Conservation (phyloP, 2,888 invertebrate genomes). For the Beris morrisii region DNA sequence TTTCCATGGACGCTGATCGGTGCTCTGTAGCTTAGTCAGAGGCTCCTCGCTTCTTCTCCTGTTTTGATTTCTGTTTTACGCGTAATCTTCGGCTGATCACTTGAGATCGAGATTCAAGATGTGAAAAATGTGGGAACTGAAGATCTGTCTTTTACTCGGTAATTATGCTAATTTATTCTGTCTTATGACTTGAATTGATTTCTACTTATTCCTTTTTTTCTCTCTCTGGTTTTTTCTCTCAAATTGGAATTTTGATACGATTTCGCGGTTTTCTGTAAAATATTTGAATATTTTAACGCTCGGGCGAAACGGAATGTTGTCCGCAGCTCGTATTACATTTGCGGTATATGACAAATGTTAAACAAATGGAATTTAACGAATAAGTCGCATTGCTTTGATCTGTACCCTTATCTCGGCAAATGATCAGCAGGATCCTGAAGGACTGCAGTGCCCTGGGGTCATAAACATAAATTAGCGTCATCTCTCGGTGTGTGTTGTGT, state of each 20-base stretch:
- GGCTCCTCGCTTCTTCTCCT: constrained; percentile 13
- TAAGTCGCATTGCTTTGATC: constrained; percentile 23
- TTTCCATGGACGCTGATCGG: not conserved
- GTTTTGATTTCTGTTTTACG: constrained; percentile 31
- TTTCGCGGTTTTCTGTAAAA: too few species aligned
- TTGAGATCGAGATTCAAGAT: constrained; percentile 22
- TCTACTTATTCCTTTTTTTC: too few species aligned
- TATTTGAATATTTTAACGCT: too few species aligned
- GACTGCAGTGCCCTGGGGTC: constrained; percentile 17
- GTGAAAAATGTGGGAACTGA: constrained; percentile 16
- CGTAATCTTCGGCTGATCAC: constrained; percentile 26
- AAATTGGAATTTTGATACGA: too few species aligned
- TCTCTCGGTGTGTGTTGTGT: constrained; percentile 2
- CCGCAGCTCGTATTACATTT: too few species aligned
- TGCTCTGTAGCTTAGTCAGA: not conserved
- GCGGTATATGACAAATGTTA: constrained; percentile 23
- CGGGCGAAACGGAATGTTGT: too few species aligned
- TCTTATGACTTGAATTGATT: too few species aligned
- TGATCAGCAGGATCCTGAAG: constrained; percentile 19
- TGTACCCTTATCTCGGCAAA: constrained; percentile 16
- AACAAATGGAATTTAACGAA: constrained; percentile 21
- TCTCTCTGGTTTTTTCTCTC: too few species aligned
- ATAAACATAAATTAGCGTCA: constrained; percentile 33
- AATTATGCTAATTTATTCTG: constrained; percentile 27
- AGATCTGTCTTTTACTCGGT: constrained; percentile 8